Evolutionary conservation across 2,797 vertebrate species (phyloP).

Genomic region (Bryconaethiops microstoma): DNA sequence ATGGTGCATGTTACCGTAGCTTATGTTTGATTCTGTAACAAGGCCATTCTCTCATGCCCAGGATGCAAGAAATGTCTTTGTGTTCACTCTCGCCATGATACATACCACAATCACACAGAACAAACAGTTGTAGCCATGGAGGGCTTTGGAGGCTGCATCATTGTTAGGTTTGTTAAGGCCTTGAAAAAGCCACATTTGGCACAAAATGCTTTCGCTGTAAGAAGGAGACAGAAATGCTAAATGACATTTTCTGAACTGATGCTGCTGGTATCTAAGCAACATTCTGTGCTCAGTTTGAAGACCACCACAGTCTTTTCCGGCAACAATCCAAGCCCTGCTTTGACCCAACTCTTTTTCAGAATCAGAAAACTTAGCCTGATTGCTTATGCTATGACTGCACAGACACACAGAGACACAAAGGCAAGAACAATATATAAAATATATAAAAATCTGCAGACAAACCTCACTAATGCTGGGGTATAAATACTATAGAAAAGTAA

Average conservation of each 20-base stretch:
- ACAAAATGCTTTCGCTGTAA: no score
- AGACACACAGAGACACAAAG: no score
- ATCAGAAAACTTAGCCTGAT: no score
- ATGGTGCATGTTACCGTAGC: neutral
- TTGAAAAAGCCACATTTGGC: neutral
- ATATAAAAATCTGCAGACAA: no score
- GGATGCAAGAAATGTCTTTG: neutral
- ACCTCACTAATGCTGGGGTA: no score
- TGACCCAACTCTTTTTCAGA: conserved; percentile 4
- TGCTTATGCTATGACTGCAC: no score
- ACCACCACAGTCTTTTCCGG: conserved; percentile 4
- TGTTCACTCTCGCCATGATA: neutral
- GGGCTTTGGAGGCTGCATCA: neutral
- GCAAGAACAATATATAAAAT: no score
- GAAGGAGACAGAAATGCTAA: neutral
- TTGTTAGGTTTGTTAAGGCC: neutral
- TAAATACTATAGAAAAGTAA: no score
- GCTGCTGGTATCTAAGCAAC: conserved; percentile 16
- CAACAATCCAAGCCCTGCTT: conserved; percentile 15
- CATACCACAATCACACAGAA: neutral
- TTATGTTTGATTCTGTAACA: neutral
- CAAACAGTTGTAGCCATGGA: neutral
- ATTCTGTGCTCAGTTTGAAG: conserved; percentile 38
- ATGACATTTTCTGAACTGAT: neutral
- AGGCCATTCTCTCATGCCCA: neutral